phyloP scores from a whole-genome alignment of 1,140 invertebrate species.

The Odontomachus brunneus region DNA sequence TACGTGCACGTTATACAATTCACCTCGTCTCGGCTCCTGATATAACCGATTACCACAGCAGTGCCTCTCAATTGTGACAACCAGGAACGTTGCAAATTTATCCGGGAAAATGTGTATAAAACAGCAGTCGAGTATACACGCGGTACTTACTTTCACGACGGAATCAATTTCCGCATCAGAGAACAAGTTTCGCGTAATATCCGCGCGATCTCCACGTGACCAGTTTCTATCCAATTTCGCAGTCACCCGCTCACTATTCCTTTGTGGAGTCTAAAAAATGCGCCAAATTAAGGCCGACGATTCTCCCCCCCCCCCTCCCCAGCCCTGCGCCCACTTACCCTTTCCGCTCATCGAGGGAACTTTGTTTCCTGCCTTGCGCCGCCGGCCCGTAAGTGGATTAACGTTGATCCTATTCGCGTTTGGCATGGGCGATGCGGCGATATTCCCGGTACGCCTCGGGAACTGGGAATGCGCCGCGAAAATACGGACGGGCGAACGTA shows the following conservation, averaged over 20 bases:
- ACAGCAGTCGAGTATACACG: neutral
- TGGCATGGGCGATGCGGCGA: constrained; percentile 25
- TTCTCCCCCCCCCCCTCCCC: too few species aligned
- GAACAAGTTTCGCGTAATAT: constrained; percentile 5
- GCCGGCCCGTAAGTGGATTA: constrained; percentile 26
- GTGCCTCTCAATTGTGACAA: too few species aligned
- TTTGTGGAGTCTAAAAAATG: constrained; percentile 6
- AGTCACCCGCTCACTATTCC: neutral
- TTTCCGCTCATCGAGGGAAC: constrained; percentile 3
- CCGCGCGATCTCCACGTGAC: neutral
- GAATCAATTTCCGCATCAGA: neutral
- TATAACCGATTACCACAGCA: too few species aligned
- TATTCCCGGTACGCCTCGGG: constrained; percentile 10
- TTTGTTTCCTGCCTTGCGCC: constrained; percentile 12
- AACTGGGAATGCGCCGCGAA: constrained; percentile 36
- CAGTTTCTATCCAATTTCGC: constrained; percentile 3
- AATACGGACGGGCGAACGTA: constrained; percentile 46
- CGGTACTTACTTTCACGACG: neutral
- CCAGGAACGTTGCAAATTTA: too few species aligned
- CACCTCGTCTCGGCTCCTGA: too few species aligned
- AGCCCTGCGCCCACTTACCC: too few species aligned
- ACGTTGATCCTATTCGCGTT: constrained; percentile 44
- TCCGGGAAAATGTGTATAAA: too few species aligned
- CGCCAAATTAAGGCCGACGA: constrained; percentile 17
- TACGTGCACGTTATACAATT: too few species aligned